Percentiles rank a stretch among this genome's conserved stretches.
These are phyloP conservation scores for Phataginus tricuspis DNA, from an alignment of 2,797 vertebrate genomes.

Conservation along the genomic window DNA sequence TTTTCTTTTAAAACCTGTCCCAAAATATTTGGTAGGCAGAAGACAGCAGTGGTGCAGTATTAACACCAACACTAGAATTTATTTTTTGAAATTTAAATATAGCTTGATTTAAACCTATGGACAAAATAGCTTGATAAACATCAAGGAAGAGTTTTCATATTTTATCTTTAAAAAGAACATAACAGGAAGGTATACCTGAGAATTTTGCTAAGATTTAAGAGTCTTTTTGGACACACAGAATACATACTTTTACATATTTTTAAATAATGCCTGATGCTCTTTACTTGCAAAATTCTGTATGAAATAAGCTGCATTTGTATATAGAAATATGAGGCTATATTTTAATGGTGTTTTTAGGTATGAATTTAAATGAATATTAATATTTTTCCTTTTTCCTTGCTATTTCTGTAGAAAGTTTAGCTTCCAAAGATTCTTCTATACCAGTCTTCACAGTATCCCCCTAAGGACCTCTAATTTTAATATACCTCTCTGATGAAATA, in stretches of 20 bases:
- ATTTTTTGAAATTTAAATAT: slow-evolving; percentile 4
- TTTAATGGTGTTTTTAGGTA: neutral
- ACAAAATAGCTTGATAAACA: slow-evolving; percentile 19
- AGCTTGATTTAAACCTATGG: slow-evolving; percentile 29
- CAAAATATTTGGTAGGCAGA: neutral
- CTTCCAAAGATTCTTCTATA: neutral
- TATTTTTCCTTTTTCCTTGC: neutral
- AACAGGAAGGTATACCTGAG: neutral
- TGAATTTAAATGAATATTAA: neutral
- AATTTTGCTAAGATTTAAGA: slow-evolving; percentile 13
- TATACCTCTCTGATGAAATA: neutral
- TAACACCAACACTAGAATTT: neutral
- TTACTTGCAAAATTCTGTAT: neutral
- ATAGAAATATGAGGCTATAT: neutral
- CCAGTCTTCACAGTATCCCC: neutral
- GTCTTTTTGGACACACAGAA: neutral
- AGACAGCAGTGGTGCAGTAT: neutral
- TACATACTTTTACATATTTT: neutral
- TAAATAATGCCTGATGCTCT: neutral
- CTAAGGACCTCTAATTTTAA: neutral
- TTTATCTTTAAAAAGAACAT: slow-evolving; percentile 13
- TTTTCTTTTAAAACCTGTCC: neutral
- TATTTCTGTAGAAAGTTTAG: slow-evolving; percentile 20
- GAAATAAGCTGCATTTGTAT: neutral
- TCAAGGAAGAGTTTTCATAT: neutral